These are phyloP conservation scores for Alcis repandata DNA, from an alignment of 2,888 invertebrate genomes.

Conservation along the genomic window DNA sequence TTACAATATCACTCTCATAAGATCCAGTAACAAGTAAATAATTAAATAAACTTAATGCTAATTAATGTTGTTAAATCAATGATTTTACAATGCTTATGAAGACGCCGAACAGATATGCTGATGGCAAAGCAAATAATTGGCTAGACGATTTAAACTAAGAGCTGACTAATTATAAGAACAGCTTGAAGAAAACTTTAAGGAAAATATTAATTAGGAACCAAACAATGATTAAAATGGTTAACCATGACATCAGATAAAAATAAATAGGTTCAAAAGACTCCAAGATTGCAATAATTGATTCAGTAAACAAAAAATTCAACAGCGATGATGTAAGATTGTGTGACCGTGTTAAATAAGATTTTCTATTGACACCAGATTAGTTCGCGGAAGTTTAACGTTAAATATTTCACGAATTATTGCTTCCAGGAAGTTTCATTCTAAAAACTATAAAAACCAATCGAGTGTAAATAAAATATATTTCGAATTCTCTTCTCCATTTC, in stretches of 20 bases:
- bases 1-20: background rate
- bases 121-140: conserved; percentile 31
- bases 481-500: conserved; percentile 20
- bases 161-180: too few species aligned
- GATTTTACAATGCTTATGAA: conserved; percentile 14
- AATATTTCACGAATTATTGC: conserved; percentile 13
- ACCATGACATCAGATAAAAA: background rate
- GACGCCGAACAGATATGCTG: conserved; percentile 66
- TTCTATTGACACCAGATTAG: conserved; percentile 28
- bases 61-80: too few species aligned
- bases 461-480: conserved; percentile 25
- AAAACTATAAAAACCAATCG: conserved; percentile 12
- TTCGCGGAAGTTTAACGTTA: conserved; percentile 28
- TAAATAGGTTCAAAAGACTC: conserved; percentile 2
- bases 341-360: conserved; percentile 46
- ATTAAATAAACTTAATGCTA: background rate
- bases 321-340: conserved; percentile 44
- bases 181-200: too few species aligned
- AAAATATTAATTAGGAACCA: too few species aligned
- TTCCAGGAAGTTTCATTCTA: conserved; percentile 31
- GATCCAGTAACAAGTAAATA: background rate
- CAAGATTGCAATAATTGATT: background rate
- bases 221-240: background rate
- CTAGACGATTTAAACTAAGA: too few species aligned
- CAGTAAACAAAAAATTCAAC: conserved; percentile 7